A percentile compares a stretch with the other conserved stretches of the same genome.
Evolutionary conservation across 2,888 invertebrate genomes (phyloP).

Genomic region (Eilema caniola): DNA sequence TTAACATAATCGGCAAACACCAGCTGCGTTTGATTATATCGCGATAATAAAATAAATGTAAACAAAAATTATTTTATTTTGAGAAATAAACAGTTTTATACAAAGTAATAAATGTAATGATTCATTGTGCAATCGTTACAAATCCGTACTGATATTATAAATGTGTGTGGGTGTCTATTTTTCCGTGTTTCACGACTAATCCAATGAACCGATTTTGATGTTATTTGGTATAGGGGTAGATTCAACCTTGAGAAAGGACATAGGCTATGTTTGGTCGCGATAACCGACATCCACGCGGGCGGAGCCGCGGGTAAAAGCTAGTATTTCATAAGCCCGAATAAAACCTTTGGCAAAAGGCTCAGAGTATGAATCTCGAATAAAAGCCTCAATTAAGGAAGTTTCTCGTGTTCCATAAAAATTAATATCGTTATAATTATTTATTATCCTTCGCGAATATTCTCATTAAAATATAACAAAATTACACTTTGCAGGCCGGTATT

Average conservation of each 20-base stretch:
- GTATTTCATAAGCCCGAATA: background rate
- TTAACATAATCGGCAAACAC: background rate
- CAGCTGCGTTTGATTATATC: background rate
- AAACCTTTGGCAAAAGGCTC: background rate
- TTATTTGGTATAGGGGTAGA: no score
- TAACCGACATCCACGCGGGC: no score
- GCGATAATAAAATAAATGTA: background rate
- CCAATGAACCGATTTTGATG: no score
- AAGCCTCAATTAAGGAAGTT: slow-evolving; percentile 5
- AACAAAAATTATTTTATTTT: background rate
- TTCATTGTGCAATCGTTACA: background rate
- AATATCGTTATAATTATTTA: slow-evolving; percentile 6
- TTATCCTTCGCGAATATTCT: slow-evolving; percentile 7
- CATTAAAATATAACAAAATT: slow-evolving; percentile 11
- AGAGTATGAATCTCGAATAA: background rate
- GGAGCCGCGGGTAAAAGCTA: no score
- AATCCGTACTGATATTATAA: no score
- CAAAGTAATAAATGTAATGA: background rate
- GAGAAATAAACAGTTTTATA: background rate
- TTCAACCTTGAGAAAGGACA: no score
- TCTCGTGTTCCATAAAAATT: background rate
- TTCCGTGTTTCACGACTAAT: no score
- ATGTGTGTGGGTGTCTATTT: no score
- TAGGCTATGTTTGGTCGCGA: no score
- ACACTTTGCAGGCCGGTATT: background rate